Evolutionary conservation across 2,888 invertebrate genomes (phyloP), one percentile per base, ranked within the genome.

Genomic region (Alviniconcha strummeri): DNA sequence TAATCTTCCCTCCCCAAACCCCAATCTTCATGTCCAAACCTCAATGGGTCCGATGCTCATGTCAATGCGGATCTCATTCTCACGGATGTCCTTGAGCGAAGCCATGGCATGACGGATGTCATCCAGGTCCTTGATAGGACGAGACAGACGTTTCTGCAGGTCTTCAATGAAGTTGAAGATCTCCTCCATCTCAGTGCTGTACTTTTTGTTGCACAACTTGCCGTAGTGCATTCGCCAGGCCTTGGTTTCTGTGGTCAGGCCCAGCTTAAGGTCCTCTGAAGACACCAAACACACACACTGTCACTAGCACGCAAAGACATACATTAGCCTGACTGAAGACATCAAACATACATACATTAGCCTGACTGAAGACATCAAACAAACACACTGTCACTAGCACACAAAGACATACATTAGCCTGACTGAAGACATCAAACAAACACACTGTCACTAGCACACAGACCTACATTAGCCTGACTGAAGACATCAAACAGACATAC

Each of bases 31-130:
- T 60, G 9, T 13, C 60, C 60, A 77, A 11, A 77, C 77, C 95
- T 98, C 98, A 87, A 98, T 97, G 0, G 98, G 98, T 91, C 97
- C 97, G 85, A 99, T 98, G 91, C 96, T 96, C 80, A 98, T 94
- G 92, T 99, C 98, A 96, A 98, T 97, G 90, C 98, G 97, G 36
- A 98, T 98, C 94, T 99, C 98, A 92, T 97, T 97, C 89, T 98
- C 98, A 7, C 98, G 95, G 83, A 98, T 97, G 94, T 98, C 98
- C 92, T 97, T 96, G 85, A 99, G 94, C 0, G 97, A 97, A 86
- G 98, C 97, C 97, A 99, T 98, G 76, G 98, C 96, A 91, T 97
- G 96, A 82, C 98, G 95, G 0, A 98, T 98, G 91, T 99, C 98
- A 92, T 99, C 98, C 86, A 99, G 95, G 93, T 98, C 98, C 81